These are phyloP conservation scores for Actenoides hombroni DNA, from an alignment of 2,113 vertebrate species.

Conservation along the genomic window DNA sequence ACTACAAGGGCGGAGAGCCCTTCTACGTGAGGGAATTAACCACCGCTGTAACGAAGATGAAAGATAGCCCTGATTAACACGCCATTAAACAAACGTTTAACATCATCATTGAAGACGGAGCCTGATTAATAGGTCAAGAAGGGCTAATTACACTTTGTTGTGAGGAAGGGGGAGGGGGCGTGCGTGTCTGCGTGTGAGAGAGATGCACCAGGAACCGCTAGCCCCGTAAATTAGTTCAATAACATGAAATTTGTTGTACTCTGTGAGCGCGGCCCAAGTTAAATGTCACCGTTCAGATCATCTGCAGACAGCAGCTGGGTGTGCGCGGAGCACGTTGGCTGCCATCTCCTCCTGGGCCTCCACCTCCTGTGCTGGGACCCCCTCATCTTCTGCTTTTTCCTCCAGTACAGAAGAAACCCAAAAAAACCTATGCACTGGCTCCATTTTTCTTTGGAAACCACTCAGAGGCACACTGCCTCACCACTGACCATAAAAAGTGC, in stretches of 20 bases:
- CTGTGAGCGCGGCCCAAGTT: background rate
- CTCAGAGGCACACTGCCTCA: background rate
- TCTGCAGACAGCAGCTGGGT: background rate
- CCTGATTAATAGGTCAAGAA: conserved; percentile 51
- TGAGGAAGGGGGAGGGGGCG: background rate
- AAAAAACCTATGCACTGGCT: background rate
- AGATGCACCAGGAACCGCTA: background rate
- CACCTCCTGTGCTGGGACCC: background rate
- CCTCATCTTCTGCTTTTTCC: background rate
- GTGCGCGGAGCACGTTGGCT: background rate
- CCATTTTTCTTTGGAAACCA: background rate
- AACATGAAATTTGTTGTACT: background rate
- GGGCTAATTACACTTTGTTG: conserved; percentile 38
- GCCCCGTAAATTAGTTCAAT: background rate
- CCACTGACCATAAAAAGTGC: background rate
- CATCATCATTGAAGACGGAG: background rate
- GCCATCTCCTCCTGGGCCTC: background rate
- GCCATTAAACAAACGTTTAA: background rate
- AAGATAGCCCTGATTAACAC: conserved; percentile 31
- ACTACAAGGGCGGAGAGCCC: background rate
- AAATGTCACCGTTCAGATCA: background rate
- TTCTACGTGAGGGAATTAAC: background rate
- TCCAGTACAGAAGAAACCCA: background rate
- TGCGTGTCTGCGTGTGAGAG: accelerated
- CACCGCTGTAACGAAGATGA: background rate